Percentiles rank a stretch among this genome's conserved stretches.
Evolutionary conservation across 2,797 vertebrate species (phyloP).

Genomic region (Danionella dracula): DNA sequence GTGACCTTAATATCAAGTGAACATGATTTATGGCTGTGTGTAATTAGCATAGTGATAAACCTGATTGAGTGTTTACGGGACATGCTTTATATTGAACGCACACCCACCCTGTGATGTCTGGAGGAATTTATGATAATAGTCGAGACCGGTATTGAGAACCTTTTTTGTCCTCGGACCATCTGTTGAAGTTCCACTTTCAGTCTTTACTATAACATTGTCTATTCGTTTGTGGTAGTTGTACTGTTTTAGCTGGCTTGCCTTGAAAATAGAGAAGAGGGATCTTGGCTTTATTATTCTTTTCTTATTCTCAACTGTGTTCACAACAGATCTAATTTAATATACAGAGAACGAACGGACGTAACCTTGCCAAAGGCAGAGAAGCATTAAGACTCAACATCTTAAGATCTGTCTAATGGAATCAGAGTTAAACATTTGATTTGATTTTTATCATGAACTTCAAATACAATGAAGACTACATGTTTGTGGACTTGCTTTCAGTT

Average conservation of each 20-base stretch:
- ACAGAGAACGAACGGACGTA: conserved; percentile 46
- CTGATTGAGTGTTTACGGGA: conserved; percentile 36
- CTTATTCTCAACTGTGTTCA: conserved; percentile 51
- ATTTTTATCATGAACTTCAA: conserved; percentile 34
- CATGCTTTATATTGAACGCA: conserved; percentile 14
- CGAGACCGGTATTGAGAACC: background rate
- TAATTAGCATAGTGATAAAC: conserved; percentile 58
- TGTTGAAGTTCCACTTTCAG: background rate
- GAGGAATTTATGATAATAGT: conserved; percentile 2
- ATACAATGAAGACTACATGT: background rate
- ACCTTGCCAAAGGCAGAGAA: conserved; percentile 59
- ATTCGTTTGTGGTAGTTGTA: no score
- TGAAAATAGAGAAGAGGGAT: no score
- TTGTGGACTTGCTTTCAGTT: background rate
- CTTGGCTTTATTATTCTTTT: conserved; percentile 16
- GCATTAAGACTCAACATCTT: conserved; percentile 52
- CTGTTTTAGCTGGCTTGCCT: no score
- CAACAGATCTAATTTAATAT: conserved; percentile 57
- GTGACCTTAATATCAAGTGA: conserved; percentile 37
- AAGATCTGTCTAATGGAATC: conserved; percentile 50
- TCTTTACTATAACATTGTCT: background rate
- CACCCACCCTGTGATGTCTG: background rate
- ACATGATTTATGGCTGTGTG: conserved; percentile 35
- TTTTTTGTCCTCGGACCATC: background rate
- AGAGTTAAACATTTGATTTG: conserved; percentile 28